Conservation (phyloP, 2,113 vertebrate species). For the Phyllopteryx taeniolatus region DNA sequence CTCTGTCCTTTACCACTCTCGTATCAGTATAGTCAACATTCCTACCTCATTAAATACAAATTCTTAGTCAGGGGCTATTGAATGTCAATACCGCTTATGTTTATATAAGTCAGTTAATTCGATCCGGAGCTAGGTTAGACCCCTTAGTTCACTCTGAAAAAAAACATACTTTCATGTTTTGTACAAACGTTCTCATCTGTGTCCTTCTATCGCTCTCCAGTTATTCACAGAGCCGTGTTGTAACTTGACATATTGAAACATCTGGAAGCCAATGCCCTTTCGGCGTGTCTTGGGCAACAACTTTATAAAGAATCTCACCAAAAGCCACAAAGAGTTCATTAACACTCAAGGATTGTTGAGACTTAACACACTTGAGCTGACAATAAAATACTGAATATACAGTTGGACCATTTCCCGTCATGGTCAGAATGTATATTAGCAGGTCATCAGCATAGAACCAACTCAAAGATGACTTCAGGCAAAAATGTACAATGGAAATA, state of each 20-base stretch:
- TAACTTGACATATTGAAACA: slow-evolving; percentile 64
- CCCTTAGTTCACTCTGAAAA: neutral
- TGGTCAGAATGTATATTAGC: neutral
- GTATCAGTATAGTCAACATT: too few species aligned
- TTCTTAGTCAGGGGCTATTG: too few species aligned
- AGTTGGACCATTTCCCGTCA: too few species aligned
- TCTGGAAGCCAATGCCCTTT: slow-evolving; percentile 64
- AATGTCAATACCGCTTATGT: too few species aligned
- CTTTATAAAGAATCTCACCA: slow-evolving; percentile 14
- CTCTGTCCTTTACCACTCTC: too few species aligned
- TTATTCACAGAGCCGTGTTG: slow-evolving; percentile 53
- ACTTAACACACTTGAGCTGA: too few species aligned
- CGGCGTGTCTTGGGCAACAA: slow-evolving; percentile 32
- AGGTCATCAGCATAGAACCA: neutral
- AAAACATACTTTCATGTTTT: too few species aligned
- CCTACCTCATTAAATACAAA: too few species aligned
- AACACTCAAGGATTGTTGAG: too few species aligned
- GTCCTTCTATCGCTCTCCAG: slow-evolving; percentile 25
- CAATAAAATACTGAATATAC: too few species aligned
- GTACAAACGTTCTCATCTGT: slow-evolving; percentile 18
- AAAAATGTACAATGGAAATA: neutral
- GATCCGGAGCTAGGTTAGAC: neutral
- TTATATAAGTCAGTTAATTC: neutral
- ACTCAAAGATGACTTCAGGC: neutral
- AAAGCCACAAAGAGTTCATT: neutral